Conservation (phyloP, 2,797 vertebrate genomes). For the Crax fasciolata region DNA sequence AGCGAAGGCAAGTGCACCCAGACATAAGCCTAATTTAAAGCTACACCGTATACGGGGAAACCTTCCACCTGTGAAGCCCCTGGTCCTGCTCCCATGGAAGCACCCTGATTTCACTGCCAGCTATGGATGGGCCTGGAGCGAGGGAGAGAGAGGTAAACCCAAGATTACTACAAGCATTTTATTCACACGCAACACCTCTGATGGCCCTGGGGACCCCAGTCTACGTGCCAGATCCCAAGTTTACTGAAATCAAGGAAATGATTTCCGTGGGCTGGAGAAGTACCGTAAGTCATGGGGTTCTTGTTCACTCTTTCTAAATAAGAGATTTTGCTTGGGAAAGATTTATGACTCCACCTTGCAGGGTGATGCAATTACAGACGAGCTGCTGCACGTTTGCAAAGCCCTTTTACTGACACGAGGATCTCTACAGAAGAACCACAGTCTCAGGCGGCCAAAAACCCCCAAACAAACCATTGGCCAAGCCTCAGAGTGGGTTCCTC, state of each 20-base stretch:
- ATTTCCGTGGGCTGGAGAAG: neutral
- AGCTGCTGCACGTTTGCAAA: neutral
- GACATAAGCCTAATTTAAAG: neutral
- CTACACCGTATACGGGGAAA: rapidly evolving
- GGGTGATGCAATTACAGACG: neutral
- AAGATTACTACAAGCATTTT: neutral
- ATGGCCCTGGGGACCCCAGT: neutral
- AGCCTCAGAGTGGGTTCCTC: neutral
- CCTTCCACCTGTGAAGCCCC: neutral
- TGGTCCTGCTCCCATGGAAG: neutral
- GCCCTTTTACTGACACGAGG: neutral
- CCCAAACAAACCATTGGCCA: neutral
- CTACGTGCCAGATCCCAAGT: neutral
- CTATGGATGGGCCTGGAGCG: neutral
- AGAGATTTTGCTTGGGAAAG: neutral
- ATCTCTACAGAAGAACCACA: neutral
- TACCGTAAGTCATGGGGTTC: neutral
- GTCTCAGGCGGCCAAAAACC: neutral
- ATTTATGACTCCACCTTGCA: neutral
- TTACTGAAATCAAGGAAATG: neutral
- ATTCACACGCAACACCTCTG: neutral
- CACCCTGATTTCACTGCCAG: neutral
- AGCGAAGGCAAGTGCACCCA: neutral
- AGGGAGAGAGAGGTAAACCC: neutral
- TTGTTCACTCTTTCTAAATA: neutral